Base-by-base conservation (phyloP, 1,140 invertebrate genomes). In the Yoshiicerus persimilis region DNA sequence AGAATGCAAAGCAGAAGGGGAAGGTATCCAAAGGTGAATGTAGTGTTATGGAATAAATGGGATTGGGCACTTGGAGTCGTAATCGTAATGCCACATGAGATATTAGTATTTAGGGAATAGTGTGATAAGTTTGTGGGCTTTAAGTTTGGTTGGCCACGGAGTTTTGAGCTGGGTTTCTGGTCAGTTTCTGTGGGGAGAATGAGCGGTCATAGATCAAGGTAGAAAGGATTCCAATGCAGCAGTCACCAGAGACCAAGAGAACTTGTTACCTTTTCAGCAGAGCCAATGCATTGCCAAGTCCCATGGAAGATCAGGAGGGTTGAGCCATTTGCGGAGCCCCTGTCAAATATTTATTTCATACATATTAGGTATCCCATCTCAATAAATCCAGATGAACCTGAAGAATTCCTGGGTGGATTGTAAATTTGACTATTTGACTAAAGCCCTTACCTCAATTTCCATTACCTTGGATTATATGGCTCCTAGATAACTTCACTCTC, bases 91-190 rank as follows among this genome's bases (percentile, higher is more conserved):
- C 89, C 39, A 75, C 75, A 86, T 89, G 90, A 90, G 89, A 90
- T 90, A 91, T 91, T 91, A 86, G 90, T 80, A 90, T 88, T 91
- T 87, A 56, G 90, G 90, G 90, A 90, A 89, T 91, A 86, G 88
- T 85, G 87, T 89, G 89, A 89, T 89, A 90, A 90, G 90, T 90
- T 90, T 88, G 87, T 87, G 34, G 88, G 88, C 85, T 89, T 90
- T 89, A 39, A 23, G 34, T 56, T 56, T 85, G 70, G 86, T 83
- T 87, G 56, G 47, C 62, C 70, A 39, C 80, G 70, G 62, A 86
- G 70, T 47, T 87, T 87, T 87, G 16, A 27, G 27, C 39, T 8
- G 30, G 56, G 39, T 70, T 47, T 66, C 84, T 87, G 88, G 88
- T 89, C 88, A 89, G 88, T 86, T 77, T 80, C 87, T 85, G 70